phyloP scores from a whole-genome alignment of 2,888 invertebrate species.

The Pristionchus arcanus region DNA sequence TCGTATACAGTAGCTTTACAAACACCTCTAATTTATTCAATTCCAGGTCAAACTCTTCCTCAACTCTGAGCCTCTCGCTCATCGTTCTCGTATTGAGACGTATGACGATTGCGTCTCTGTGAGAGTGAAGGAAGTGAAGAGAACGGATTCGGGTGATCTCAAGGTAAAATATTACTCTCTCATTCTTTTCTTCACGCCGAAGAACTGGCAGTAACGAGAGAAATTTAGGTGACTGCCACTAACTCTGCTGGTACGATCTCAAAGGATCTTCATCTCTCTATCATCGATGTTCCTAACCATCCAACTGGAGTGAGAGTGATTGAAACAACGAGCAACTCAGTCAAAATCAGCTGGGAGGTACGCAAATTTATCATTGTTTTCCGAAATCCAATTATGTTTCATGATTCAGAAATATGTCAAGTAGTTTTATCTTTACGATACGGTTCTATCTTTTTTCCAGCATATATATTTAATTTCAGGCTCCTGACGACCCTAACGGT shows the following conservation, averaged over 20 bases:
- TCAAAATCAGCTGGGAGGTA: conserved; percentile 44
- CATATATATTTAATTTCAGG: conserved; percentile 84
- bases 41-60: conserved; percentile 48
- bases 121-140: conserved; percentile 84
- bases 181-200: not conserved
- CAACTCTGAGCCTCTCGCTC: conserved; percentile 40
- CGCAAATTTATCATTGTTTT: not conserved
- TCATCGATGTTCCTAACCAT: conserved; percentile 73
- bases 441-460: not conserved
- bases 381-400: not conserved
- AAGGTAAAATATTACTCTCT: conserved; percentile 81
- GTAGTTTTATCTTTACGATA: not conserved
- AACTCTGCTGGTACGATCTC: conserved; percentile 62
- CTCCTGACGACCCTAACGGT: conserved; percentile 87
- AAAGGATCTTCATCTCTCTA: conserved; percentile 63
- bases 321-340: conserved; percentile 60
- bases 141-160: conserved; percentile 86
- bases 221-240: conserved; percentile 56
- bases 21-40: conserved; percentile 77
- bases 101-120: conserved; percentile 71
- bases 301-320: conserved; percentile 67
- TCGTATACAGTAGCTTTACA: no score
- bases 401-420: not conserved
- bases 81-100: conserved; percentile 79
- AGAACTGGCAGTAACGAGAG: no score